Base-by-base conservation (phyloP, 2,113 vertebrate species). In the Microcebus tavaratra region DNA sequence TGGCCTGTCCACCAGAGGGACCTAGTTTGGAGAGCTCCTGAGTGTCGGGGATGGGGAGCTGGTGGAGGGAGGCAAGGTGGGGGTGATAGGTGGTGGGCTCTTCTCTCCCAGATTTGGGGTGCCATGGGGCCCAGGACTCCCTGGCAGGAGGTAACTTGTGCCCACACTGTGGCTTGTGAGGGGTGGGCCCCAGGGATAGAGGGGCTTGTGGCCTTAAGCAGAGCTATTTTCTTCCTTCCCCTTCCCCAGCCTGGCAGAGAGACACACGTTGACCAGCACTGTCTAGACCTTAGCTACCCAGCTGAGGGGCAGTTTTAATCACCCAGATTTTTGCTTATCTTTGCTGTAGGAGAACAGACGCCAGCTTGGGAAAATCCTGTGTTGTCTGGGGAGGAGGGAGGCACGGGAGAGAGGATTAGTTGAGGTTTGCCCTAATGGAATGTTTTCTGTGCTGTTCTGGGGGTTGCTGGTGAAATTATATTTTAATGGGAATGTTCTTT, bases 401-500 rank as follows among this genome's bases (percentile, higher is more conserved):
- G 23, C 25, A 29, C 6, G 63, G 76, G 13, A 13, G 3, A 21
- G 55, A 45, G 13, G 20, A 29, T 27, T 76, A 50, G 48, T 70
- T 55, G 25, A 59, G 59, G 61, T 91, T 79, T 87, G 68, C 79
- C 63, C 86, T 72, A 21, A 48, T 48, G 59, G 87, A 95, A 78
- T 70, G 48, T 6, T 42, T 45, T 70, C 73, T 36, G 42, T 18
- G 86, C 34, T 83, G 4, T 91, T 70, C 79, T 42, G 17, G 45
- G 36, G 21, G 61, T 86, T 83, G 67, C 50, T 83, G 73, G 83
- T 68, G 78, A 95, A 91, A 96, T 86, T 25, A 48, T 84, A 88
- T 82, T 85, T 91, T 97, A 94, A 97, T 87, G 90, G 55, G 90
- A 92, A 94, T 45, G 45, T 73, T 95, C 79, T 75, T 90, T 97